These are phyloP conservation scores for Acropora yongei DNA, from an alignment of 64 coral and sea anemone species.

Conservation along the genomic window DNA sequence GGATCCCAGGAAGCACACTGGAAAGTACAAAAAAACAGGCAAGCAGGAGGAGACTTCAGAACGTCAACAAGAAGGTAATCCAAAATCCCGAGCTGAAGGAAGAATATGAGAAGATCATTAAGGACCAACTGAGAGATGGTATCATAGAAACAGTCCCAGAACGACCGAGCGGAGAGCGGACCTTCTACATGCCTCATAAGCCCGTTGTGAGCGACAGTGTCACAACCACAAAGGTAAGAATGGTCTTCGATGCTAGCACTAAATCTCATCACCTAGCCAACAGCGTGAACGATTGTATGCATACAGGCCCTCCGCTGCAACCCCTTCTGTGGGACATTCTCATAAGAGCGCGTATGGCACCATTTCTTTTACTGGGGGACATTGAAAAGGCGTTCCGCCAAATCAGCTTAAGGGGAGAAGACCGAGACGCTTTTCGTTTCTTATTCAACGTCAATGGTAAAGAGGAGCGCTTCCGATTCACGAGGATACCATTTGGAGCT, in stretches of 20 bases:
- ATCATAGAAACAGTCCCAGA: background rate
- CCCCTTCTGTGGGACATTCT: conserved; percentile 47
- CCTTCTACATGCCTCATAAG: conserved; percentile 71
- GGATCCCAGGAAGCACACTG: no score
- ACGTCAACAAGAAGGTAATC: no score
- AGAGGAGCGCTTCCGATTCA: conserved; percentile 26
- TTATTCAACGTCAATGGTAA: conserved; percentile 35
- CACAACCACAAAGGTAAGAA: conserved; percentile 63
- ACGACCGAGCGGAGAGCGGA: conserved; percentile 25
- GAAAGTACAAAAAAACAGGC: no score
- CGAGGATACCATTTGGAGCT: conserved; percentile 26
- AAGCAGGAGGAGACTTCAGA: no score
- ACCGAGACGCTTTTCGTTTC: conserved; percentile 54
- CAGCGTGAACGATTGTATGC: conserved; percentile 72
- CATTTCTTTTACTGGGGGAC: conserved; percentile 17
- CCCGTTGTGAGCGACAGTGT: conserved; percentile 45
- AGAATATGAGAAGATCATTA: no score
- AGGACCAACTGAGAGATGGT: no score
- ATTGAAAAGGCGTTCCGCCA: conserved; percentile 35
- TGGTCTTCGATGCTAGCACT: conserved; percentile 67
- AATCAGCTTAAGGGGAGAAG: conserved; percentile 6
- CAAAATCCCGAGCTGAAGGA: no score
- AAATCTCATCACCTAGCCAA: conserved; percentile 57
- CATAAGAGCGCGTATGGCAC: conserved; percentile 5
- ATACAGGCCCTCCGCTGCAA: conserved; percentile 53